Conservation (phyloP, 1,140 invertebrate genomes). For the Stegodyphus dumicola region DNA sequence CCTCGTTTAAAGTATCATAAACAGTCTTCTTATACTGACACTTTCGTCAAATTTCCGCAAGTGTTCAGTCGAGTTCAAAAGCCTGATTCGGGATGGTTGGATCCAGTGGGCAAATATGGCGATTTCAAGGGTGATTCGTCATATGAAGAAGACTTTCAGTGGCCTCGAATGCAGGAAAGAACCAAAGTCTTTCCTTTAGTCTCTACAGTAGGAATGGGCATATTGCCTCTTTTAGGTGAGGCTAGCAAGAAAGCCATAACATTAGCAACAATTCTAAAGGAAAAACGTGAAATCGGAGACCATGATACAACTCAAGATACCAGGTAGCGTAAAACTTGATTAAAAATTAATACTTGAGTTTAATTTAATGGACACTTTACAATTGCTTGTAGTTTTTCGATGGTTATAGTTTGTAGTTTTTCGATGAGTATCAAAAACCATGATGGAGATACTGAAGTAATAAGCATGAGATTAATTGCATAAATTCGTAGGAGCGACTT, state of each 20-base stretch:
- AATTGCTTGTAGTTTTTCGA: no score
- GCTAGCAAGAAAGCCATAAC: background rate
- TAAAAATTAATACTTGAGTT: no score
- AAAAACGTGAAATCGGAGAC: no score
- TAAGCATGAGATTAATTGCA: no score
- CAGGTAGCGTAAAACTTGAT: no score
- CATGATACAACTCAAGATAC: no score
- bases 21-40: background rate
- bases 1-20: background rate
- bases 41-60: background rate
- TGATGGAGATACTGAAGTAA: no score
- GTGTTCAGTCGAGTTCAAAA: background rate
- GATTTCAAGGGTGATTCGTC: background rate
- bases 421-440: no score
- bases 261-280: background rate
- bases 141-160: background rate
- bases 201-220: background rate
- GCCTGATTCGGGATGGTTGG: background rate
- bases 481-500: no score
- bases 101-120: background rate
- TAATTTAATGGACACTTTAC: no score
- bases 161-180: background rate
- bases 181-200: background rate
- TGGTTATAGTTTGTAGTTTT: no score
- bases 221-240: background rate